Conservation (phyloP, 2,113 vertebrate genomes). For the Poeciliopsis turrubarensis region DNA sequence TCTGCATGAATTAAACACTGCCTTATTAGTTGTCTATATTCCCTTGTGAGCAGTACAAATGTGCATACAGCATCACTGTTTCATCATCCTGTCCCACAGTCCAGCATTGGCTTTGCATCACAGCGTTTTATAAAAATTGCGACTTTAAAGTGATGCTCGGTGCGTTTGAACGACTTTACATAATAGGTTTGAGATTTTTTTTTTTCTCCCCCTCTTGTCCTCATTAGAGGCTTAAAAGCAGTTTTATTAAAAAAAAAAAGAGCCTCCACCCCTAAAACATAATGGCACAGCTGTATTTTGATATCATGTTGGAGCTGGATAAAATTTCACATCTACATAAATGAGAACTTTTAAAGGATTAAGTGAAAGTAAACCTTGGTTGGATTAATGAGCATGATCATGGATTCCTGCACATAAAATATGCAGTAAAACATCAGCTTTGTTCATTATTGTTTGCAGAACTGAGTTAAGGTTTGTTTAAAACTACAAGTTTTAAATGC, state of each 20-base stretch:
- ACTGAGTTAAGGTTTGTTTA: conserved; percentile 7
- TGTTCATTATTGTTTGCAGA: conserved; percentile 12
- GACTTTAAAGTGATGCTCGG: conserved; percentile 14
- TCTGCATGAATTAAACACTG: conserved; percentile 10
- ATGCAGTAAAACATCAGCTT: conserved; percentile 5
- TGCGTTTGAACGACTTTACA: conserved; percentile 25
- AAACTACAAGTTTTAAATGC: not conserved
- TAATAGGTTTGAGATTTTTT: conserved; percentile 41
- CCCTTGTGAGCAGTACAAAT: conserved; percentile 1
- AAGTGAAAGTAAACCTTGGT: conserved; percentile 34
- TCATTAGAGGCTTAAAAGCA: conserved; percentile 65
- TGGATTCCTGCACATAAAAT: conserved; percentile 28
- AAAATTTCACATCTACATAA: conserved; percentile 37
- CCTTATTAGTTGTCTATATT: not conserved
- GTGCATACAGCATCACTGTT: not conserved
- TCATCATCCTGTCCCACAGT: conserved; percentile 11
- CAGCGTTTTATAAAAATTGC: not conserved
- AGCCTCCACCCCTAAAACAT: conserved; percentile 30
- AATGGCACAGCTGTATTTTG: conserved; percentile 57
- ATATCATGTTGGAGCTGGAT: conserved; percentile 12
- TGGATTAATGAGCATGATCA: conserved; percentile 23
- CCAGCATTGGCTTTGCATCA: not conserved
- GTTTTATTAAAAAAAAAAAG: conserved; percentile 54
- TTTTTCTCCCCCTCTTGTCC: conserved; percentile 20
- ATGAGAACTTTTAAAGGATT: conserved; percentile 61